Conservation (phyloP, 2,888 invertebrate species). For the Agrotis puta region DNA sequence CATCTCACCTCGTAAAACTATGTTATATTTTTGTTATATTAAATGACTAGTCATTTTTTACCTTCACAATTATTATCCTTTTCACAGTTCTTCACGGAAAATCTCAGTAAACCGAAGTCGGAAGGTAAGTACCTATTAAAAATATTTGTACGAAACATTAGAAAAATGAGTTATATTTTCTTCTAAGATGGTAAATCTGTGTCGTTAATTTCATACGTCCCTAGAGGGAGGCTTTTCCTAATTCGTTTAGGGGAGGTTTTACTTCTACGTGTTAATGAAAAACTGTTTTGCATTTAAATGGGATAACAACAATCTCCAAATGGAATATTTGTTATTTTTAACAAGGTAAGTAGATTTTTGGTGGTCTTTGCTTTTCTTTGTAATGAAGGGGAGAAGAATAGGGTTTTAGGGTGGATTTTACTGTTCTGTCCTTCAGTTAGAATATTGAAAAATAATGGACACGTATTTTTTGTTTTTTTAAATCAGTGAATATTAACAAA, state of each 20-base stretch:
- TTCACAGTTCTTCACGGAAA: neutral
- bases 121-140: too few relatives aligned
- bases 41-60: conserved; percentile 7
- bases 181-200: conserved; percentile 73
- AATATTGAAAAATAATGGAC: too few relatives aligned
- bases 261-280: conserved; percentile 79
- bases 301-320: conserved; percentile 76
- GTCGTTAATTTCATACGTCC: conserved; percentile 78
- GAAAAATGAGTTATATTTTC: conserved; percentile 64
- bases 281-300: conserved; percentile 77
- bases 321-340: conserved; percentile 68
- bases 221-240: conserved; percentile 76
- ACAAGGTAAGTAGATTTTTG: conserved; percentile 39
- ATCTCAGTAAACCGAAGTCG: conserved; percentile 11
- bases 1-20: too few relatives aligned
- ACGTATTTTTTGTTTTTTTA: too few relatives aligned
- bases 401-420: too few relatives aligned
- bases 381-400: neutral
- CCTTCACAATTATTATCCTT: neutral
- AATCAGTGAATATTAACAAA: too few relatives aligned
- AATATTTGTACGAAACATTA: conserved; percentile 33
- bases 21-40: neutral
- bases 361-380: conserved; percentile 13
- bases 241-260: conserved; percentile 77
- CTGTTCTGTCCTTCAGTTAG: too few relatives aligned